Evolutionary conservation across 2,113 vertebrate species (phyloP), one percentile per base, ranked within the genome.

Genomic region (Lycaon pictus): DNA sequence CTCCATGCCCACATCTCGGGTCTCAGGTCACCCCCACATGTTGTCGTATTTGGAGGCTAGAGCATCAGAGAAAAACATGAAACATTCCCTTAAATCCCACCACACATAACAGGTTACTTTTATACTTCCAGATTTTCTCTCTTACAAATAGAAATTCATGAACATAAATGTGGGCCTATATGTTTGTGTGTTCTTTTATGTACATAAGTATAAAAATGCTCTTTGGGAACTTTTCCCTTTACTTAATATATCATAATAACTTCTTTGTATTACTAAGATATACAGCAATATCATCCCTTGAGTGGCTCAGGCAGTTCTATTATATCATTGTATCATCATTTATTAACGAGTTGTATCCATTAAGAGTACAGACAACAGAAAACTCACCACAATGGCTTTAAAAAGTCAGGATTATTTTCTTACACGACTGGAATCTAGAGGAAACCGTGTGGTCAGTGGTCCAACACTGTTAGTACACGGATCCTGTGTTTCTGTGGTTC

Each of bases 71-170:
- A 58, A 48, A 23, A 48, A 77, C 63, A n/a, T 7, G 60, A 43
- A 11, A 16, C 19, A 7, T 16, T 11, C 9, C 5, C 56, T 63
- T 53, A 74, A 37, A 22, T 37, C 27, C 25, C 27, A 25, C 35
- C 20, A 9, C 29, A 62, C 15, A 1, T 23, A 35, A 56, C 53
- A 12, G 19, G 16, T 2, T 43, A 25, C 0, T 2, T 27, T 11
- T 58, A 20, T 17, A 12, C 23, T 58, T 71, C 12, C 86, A 72
- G 86, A 69, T 37, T 27, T 27, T 11, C 53, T 88, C 56, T 43
- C 67, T 12, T 29, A 43, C n/a, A 13, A 11, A 88, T 13, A 74
- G 86, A 58, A 71, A 58, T 72, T 43, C n/a, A 56, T 4, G 25
- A 74, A 29, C 22, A 1, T 37, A 16, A 29, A 23, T 58, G 51